Conservation (phyloP, 2,888 invertebrate genomes). For the Ethmia dodecea region DNA sequence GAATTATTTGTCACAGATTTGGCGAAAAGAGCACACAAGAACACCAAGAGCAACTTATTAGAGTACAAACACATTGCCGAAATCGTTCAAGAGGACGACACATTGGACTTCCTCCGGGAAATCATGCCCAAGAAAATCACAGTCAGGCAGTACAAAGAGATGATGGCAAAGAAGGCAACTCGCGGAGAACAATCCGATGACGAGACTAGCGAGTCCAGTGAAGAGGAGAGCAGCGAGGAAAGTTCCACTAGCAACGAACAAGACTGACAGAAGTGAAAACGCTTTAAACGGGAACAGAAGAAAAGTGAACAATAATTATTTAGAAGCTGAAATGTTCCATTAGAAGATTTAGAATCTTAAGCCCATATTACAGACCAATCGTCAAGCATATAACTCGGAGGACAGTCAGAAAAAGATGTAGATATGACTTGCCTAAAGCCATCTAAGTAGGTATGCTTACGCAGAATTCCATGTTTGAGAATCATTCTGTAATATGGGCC, state of each 20-base stretch:
- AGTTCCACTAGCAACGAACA: slow-evolving; percentile 48
- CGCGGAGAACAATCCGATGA: slow-evolving; percentile 42
- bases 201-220: slow-evolving; percentile 53
- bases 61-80: slow-evolving; percentile 85
- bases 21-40: slow-evolving; percentile 78
- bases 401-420: too few species aligned
- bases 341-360: too few species aligned
- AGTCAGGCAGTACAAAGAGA: slow-evolving; percentile 80
- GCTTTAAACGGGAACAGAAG: slow-evolving; percentile 1
- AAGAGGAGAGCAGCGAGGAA: slow-evolving; percentile 49
- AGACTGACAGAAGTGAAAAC: slow-evolving; percentile 28
- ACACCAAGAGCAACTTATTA: slow-evolving; percentile 68
- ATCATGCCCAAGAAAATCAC: slow-evolving; percentile 87
- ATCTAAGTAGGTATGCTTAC: too few species aligned
- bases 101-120: slow-evolving; percentile 83
- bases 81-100: slow-evolving; percentile 81
- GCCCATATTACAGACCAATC: too few species aligned
- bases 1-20: slow-evolving; percentile 83
- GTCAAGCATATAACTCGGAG: too few species aligned
- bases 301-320: too few species aligned
- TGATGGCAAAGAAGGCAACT: slow-evolving; percentile 79
- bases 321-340: too few species aligned
- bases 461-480: too few species aligned
- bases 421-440: too few species aligned
- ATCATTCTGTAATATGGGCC: too few species aligned